These are phyloP conservation scores for Pocota personata DNA, from an alignment of 2,888 invertebrate species.

Conservation along the genomic window DNA sequence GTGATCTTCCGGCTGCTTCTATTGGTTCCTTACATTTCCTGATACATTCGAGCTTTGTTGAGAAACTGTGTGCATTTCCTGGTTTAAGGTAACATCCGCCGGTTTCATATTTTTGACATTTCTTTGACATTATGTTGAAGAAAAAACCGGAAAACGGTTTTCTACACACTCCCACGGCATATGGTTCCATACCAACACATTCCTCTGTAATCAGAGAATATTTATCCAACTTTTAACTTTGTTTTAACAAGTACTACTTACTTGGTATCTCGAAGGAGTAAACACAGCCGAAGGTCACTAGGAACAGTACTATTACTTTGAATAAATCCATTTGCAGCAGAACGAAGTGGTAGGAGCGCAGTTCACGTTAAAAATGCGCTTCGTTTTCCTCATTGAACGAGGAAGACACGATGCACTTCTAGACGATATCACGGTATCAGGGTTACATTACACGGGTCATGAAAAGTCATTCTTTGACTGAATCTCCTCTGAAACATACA, in stretches of 20 bases:
- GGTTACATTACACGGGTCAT: conserved; percentile 6
- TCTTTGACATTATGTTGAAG: conserved; percentile 35
- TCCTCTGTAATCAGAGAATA: conserved; percentile 16
- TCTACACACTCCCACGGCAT: conserved; percentile 46
- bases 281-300: conserved; percentile 2
- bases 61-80: conserved; percentile 50
- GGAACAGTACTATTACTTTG: conserved; percentile 5
- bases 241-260: not conserved
- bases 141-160: conserved; percentile 42
- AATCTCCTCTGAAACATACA: not conserved
- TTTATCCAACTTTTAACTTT: not conserved
- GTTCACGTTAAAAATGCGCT: conserved; percentile 16
- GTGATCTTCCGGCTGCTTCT: conserved; percentile 14
- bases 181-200: conserved; percentile 50
- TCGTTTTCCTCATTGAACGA: not conserved
- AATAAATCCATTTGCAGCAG: conserved; percentile 26
- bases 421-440: conserved; percentile 22
- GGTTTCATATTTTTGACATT: conserved; percentile 50
- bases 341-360: conserved; percentile 8
- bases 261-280: conserved; percentile 47
- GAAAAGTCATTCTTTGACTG: not conserved
- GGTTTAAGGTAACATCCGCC: conserved; percentile 42
- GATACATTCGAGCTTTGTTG: conserved; percentile 41
- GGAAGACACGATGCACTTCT: not conserved
- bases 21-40: conserved; percentile 43